Evolutionary conservation across 2,888 invertebrate genomes (phyloP).

Genomic region (Itoplectis maculator): DNA sequence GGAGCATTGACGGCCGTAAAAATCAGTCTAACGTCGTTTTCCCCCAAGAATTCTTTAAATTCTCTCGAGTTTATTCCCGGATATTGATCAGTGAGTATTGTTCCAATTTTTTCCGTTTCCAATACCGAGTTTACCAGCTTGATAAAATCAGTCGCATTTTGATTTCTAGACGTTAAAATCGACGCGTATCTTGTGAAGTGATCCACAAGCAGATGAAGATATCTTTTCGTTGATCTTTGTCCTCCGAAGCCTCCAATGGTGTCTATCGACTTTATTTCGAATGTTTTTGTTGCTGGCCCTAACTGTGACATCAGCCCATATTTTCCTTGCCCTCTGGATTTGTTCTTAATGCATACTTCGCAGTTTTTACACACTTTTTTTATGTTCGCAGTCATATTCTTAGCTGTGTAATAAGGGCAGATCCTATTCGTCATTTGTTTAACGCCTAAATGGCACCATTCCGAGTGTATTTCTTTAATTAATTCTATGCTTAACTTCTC

Average conservation of each 20-base stretch:
- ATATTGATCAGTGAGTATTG: slow-evolving; percentile 71
- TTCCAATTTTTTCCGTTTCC: slow-evolving; percentile 59
- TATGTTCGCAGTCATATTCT: slow-evolving; percentile 56
- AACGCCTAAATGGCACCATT: slow-evolving; percentile 38
- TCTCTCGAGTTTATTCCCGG: slow-evolving; percentile 70
- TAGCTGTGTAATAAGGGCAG: slow-evolving; percentile 36
- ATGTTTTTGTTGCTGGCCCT: slow-evolving; percentile 48
- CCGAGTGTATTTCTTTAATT: slow-evolving; percentile 26
- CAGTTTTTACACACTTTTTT: slow-evolving; percentile 40
- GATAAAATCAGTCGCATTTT: slow-evolving; percentile 71
- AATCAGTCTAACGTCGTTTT: slow-evolving; percentile 69
- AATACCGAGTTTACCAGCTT: slow-evolving; percentile 63
- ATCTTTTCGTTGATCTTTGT: neutral
- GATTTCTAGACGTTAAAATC: slow-evolving; percentile 66
- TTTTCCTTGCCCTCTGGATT: slow-evolving; percentile 48
- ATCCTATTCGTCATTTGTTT: slow-evolving; percentile 40
- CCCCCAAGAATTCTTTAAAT: slow-evolving; percentile 67
- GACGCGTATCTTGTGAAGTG: neutral
- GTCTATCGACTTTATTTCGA: slow-evolving; percentile 10
- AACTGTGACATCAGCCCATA: slow-evolving; percentile 54
- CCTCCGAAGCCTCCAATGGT: neutral
- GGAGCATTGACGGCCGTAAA: slow-evolving; percentile 73
- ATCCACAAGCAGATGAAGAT: neutral
- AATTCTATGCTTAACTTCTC: slow-evolving; percentile 29
- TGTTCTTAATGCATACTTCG: slow-evolving; percentile 50